Evolutionary conservation across 2,888 invertebrate genomes (phyloP).

Genomic region (Andrena haemorrhoa): DNA sequence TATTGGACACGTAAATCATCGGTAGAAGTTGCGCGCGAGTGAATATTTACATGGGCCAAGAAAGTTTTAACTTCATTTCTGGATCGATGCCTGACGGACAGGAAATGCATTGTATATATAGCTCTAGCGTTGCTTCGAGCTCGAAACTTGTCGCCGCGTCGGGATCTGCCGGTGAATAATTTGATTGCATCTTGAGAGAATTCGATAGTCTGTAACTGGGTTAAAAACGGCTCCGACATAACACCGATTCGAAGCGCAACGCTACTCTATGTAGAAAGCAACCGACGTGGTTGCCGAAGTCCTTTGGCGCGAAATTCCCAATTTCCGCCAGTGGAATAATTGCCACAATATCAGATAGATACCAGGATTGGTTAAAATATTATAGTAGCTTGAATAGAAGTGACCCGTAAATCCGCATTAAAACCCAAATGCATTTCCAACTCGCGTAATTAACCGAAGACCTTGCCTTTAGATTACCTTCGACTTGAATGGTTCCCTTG

Average conservation of each 20-base stretch:
- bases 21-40: neutral
- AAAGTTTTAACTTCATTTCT: constrained; percentile 36
- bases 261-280: neutral
- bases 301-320: no score
- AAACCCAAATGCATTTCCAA: constrained; percentile 1
- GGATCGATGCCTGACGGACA: neutral
- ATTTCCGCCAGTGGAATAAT: no score
- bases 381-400: no score
- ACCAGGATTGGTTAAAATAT: neutral
- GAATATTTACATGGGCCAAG: constrained; percentile 10
- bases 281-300: no score
- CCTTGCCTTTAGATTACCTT: neutral
- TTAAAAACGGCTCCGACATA: neutral
- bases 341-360: neutral
- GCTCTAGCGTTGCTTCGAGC: neutral
- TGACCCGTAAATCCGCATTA: neutral
- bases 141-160: constrained; percentile 40
- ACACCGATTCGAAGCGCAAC: neutral
- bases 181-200: constrained; percentile 29
- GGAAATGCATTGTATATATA: constrained; percentile 1
- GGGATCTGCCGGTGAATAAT: constrained; percentile 41
- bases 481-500: neutral
- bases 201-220: constrained; percentile 26
- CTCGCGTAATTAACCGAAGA: neutral
- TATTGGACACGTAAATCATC: neutral